Conservation (phyloP, 2,113 vertebrate genomes). For the Nibea albiflora region DNA sequence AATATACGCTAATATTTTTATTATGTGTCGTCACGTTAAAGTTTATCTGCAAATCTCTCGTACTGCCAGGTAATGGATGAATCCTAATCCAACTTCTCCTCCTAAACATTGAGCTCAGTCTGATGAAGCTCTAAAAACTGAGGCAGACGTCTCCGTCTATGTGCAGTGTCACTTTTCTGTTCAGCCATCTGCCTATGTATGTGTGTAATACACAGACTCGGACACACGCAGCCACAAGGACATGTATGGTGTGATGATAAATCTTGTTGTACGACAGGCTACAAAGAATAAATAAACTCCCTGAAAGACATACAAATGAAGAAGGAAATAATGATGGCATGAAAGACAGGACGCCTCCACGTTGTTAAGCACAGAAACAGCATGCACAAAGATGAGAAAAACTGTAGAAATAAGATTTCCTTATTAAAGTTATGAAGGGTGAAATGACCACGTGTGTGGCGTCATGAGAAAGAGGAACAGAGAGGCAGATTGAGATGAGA, state of each 20-base stretch:
- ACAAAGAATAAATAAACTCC: conserved; percentile 22
- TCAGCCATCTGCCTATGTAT: background rate
- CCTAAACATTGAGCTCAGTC: background rate
- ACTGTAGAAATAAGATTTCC: background rate
- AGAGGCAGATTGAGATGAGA: conserved; percentile 49
- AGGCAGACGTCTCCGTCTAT: too few species aligned
- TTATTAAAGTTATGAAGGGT: conserved; percentile 19
- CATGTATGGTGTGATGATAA: background rate
- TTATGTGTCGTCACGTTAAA: background rate
- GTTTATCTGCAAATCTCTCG: background rate
- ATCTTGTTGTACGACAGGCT: conserved; percentile 2
- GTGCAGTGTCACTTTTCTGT: background rate
- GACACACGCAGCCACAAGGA: conserved; percentile 1
- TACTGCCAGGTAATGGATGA: background rate
- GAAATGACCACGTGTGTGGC: conserved; percentile 38
- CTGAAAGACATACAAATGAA: conserved; percentile 1
- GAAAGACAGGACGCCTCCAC: conserved; percentile 10
- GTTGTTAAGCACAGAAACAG: conserved; percentile 15
- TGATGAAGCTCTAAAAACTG: background rate
- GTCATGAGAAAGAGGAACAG: conserved; percentile 30
- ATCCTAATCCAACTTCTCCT: background rate
- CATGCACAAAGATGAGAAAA: conserved; percentile 38
- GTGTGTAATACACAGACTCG: background rate
- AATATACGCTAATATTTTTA: background rate
- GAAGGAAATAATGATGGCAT: conserved; percentile 20